Base-by-base conservation (phyloP, 2,113 vertebrate genomes). In the Peucedramus taeniatus region DNA sequence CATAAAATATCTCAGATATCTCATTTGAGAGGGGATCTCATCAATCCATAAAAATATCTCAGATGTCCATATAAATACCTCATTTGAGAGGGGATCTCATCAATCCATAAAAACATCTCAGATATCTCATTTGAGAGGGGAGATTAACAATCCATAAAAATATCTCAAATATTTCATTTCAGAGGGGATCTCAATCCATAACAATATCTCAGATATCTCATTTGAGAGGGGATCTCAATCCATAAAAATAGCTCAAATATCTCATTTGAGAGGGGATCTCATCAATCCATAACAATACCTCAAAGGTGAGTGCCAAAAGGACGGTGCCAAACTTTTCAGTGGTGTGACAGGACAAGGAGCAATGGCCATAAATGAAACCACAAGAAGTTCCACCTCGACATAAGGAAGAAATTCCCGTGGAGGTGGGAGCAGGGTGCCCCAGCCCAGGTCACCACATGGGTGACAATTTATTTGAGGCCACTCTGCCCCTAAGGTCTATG, bases 391-490 rank as follows among this genome's bases (percentile, higher is more conserved):
- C 40, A 70, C 28, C 64, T 28, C 1, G 0, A 1, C 10, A 28
- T 6, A 2, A 22, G 21, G 44, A 35, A 39, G 39, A 78, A 28
- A 13, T 39, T 50, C 30, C 26, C 51, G 1, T 4, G 31, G 60
- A 85, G 10, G 42, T 35, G 51, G 21, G 21, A 42, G 13, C 21
- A 31, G 13, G 13, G 26, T 44, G 21, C 15, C 54, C 44, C 11
- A 54, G 18, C 24, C 53, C 45, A 2, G 26, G 6, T 31, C 44
- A 2, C 33, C 26, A 3, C 2, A 0, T 30, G 33, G 3, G 6
- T 3, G 27, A 14, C 31, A 56, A 14, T 14, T 76, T 53, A 4
- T 44, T 26, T 24, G 45, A 37, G 39, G 68, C 39, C 17, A 1
- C 27, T 28, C 30, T 26, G 44, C 30, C 51, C 51, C 44, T 31